These are phyloP conservation scores for Deilephila porcellus DNA, from an alignment of 2,888 invertebrate genomes.

Conservation along the genomic window DNA sequence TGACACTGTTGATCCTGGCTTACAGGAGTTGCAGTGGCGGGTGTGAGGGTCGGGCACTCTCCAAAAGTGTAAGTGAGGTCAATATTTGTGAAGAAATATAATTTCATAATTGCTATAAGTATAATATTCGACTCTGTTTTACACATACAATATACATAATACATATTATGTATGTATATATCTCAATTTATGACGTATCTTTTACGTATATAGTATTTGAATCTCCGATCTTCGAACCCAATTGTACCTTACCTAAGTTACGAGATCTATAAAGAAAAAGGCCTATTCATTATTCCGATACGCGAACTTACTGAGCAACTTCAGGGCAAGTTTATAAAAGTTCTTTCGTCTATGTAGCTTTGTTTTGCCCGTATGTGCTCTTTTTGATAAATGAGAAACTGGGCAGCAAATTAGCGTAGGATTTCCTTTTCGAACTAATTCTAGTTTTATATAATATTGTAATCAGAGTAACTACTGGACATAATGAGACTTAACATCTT, in stretches of 20 bases:
- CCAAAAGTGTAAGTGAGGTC: too few species aligned
- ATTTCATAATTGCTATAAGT: too few species aligned
- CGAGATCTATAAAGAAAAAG: background rate
- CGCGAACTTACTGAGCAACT: background rate
- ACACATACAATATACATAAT: too few species aligned
- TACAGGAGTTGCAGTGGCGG: too few species aligned
- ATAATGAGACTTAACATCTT: too few species aligned
- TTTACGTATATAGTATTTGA: too few species aligned
- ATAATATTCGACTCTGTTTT: too few species aligned
- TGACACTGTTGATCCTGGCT: too few species aligned
- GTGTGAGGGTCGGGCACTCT: too few species aligned
- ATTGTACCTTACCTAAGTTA: background rate
- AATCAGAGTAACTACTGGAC: background rate
- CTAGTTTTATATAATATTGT: background rate
- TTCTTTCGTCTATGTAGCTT: conserved; percentile 11
- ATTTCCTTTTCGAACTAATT: background rate
- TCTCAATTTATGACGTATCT: too few species aligned
- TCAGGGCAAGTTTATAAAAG: background rate
- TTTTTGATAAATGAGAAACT: conserved; percentile 21
- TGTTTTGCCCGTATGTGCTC: conserved; percentile 2
- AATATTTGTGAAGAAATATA: too few species aligned
- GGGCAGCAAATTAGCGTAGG: background rate
- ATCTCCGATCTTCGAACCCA: background rate
- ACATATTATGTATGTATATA: too few species aligned
- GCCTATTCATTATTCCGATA: conserved; percentile 11